Conservation (phyloP, 2,113 vertebrate genomes). For the Oreocharis arfaki region DNA sequence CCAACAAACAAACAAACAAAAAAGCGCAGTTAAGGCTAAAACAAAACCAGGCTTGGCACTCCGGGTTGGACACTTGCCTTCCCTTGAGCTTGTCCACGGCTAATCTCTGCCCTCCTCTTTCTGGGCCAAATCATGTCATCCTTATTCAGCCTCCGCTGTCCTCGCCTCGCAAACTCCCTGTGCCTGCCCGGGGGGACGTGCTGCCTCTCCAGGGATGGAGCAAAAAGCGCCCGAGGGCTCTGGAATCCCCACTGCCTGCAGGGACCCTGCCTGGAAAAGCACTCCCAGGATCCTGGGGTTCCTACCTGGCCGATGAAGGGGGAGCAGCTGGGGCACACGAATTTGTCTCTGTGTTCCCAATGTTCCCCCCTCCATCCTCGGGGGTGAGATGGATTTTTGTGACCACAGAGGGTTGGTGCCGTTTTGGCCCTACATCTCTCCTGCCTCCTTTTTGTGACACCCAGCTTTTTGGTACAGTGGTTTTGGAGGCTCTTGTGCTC, state of each 20-base stretch:
- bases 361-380: background rate
- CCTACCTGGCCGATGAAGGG: fast-evolving
- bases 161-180: background rate
- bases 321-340: fast-evolving
- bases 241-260: background rate
- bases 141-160: slow-evolving; percentile 22
- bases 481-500: background rate
- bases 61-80: slow-evolving; percentile 65
- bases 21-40: slow-evolving; percentile 70
- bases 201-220: background rate
- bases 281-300: fast-evolving
- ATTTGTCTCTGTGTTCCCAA: background rate
- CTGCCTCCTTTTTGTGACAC: background rate
- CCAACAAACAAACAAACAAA: slow-evolving; percentile 70
- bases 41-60: slow-evolving; percentile 72
- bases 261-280: background rate
- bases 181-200: background rate
- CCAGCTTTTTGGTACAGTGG: background rate
- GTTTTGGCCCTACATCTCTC: background rate
- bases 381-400: background rate
- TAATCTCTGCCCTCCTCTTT: slow-evolving; percentile 54
- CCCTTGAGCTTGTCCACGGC: slow-evolving; percentile 51
- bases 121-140: slow-evolving; percentile 59
- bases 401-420: fast-evolving
- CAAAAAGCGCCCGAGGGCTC: background rate